These are phyloP conservation scores for Erebia palarica DNA, from an alignment of 2,888 invertebrate genomes.

Conservation along the genomic window DNA sequence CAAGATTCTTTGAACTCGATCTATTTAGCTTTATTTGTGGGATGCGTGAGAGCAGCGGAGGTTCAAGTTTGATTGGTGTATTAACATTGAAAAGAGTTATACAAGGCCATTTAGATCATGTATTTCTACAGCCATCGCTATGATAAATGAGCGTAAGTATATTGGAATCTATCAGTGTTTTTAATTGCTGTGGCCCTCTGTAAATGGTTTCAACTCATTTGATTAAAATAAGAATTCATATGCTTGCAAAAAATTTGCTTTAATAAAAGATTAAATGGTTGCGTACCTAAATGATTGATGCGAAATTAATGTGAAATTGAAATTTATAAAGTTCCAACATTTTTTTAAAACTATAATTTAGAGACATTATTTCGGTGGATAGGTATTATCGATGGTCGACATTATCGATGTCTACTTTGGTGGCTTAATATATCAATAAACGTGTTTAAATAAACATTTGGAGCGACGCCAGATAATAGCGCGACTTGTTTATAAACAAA, in stretches of 20 bases:
- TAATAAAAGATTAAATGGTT: slow-evolving; percentile 16
- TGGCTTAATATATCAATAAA: slow-evolving; percentile 31
- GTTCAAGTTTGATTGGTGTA: slow-evolving; percentile 47
- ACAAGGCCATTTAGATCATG: slow-evolving; percentile 59
- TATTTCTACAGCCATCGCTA: slow-evolving; percentile 56
- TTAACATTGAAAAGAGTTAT: slow-evolving; percentile 56
- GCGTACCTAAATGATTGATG: slow-evolving; percentile 6
- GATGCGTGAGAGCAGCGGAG: slow-evolving; percentile 40
- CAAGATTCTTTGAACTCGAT: slow-evolving; percentile 49
- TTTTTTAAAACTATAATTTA: too few species aligned
- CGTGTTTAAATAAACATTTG: slow-evolving; percentile 40
- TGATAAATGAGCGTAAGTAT: slow-evolving; percentile 54
- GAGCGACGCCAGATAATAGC: slow-evolving; percentile 43
- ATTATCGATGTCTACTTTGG: slow-evolving; percentile 15
- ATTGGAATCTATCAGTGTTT: slow-evolving; percentile 50
- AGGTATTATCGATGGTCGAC: too few species aligned
- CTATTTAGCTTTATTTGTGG: slow-evolving; percentile 45
- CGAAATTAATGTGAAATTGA: too few species aligned
- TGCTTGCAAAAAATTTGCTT: slow-evolving; percentile 19
- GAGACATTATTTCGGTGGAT: too few species aligned
- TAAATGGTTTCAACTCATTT: slow-evolving; percentile 25
- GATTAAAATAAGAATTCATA: slow-evolving; percentile 18
- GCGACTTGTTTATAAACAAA: slow-evolving; percentile 16
- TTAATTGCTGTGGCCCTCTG: slow-evolving; percentile 30
- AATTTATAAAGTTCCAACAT: too few species aligned